Conservation (phyloP, 1,140 invertebrate genomes). For the Cotesia vestalis region DNA sequence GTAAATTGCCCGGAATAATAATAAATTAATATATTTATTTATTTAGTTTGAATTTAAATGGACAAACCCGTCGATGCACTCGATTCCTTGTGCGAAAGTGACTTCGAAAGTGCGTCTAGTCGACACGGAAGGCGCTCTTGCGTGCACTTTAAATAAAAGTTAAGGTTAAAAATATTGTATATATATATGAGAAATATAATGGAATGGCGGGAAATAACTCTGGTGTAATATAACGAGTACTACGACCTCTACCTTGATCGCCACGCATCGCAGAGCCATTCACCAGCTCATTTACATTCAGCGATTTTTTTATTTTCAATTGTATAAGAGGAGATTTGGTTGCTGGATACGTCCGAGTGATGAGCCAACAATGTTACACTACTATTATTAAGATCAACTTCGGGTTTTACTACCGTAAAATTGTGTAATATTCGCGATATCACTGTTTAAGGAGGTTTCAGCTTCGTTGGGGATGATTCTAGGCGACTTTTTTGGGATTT, state of each 20-base stretch:
- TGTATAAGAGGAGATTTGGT: conserved; percentile 45
- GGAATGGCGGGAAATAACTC: conserved; percentile 31
- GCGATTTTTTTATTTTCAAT: conserved; percentile 13
- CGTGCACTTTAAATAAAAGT: conserved; percentile 20
- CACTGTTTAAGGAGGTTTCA: too few species aligned
- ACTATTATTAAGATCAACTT: conserved; percentile 15
- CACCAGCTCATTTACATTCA: conserved; percentile 32
- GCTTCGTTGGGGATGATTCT: too few species aligned
- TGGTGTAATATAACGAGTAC: conserved; percentile 11
- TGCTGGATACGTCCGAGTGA: conserved; percentile 47
- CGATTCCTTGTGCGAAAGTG: conserved; percentile 17
- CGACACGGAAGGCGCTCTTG: conserved; percentile 21
- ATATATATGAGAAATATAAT: background rate
- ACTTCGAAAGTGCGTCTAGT: conserved; percentile 24
- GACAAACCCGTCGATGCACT: conserved; percentile 10
- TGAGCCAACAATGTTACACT: conserved; percentile 15
- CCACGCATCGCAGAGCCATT: conserved; percentile 52
- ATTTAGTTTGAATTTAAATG: background rate
- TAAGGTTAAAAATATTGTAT: background rate
- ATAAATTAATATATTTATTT: background rate
- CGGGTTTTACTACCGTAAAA: background rate
- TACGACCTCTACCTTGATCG: conserved; percentile 51
- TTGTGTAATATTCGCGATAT: background rate
- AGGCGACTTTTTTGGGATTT: too few species aligned
- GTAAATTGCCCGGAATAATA: background rate